Conservation (phyloP, 2,113 vertebrate species). For the Anser brachyrhynchus region DNA sequence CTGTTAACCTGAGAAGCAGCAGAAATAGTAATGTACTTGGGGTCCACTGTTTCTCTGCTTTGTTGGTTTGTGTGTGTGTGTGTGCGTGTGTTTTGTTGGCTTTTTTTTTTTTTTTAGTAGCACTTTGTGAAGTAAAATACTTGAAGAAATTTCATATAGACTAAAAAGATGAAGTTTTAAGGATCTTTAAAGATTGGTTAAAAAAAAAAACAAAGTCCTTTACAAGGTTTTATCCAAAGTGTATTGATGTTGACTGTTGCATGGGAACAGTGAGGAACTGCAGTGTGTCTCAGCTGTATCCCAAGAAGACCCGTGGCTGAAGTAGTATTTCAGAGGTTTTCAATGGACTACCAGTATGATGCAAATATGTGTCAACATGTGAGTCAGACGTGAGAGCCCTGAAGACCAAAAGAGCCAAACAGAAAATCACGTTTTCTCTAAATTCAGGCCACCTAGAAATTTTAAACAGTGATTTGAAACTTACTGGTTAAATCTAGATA, state of each 20-base stretch:
- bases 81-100: too few species aligned
- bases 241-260: not conserved
- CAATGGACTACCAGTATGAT: not conserved
- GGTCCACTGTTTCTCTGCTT: not conserved
- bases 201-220: not conserved
- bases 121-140: not conserved
- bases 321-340: not conserved
- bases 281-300: not conserved
- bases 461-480: not conserved
- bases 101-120: not conserved
- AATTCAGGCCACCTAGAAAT: not conserved
- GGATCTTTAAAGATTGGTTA: not conserved
- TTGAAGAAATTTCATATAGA: not conserved
- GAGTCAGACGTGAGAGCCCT: not conserved
- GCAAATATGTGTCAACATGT: not conserved
- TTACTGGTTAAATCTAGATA: not conserved
- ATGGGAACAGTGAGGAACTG: not conserved
- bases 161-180: not conserved
- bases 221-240: not conserved
- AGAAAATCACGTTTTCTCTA: not conserved
- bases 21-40: not conserved
- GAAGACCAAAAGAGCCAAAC: not conserved
- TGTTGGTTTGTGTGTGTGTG: not conserved
- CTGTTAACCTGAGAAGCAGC: not conserved
- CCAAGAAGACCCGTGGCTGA: not conserved